Evolutionary conservation across 2,888 invertebrate species (phyloP).

Genomic region (Cheilosia soror): DNA sequence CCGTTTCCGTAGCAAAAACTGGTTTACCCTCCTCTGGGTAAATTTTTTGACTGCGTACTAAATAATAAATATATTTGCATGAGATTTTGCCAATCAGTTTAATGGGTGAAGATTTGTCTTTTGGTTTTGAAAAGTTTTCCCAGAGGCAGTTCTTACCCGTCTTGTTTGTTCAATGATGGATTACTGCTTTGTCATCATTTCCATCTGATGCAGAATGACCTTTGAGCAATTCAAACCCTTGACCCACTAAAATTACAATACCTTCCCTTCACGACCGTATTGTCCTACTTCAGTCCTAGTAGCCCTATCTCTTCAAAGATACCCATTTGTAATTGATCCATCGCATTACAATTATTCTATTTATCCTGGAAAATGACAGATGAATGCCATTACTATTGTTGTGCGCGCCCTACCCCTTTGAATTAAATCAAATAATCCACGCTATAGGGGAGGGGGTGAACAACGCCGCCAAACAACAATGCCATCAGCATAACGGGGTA

Average conservation of each 20-base stretch:
- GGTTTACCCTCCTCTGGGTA: neutral
- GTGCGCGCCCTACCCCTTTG: slow-evolving; percentile 33
- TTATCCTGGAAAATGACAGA: slow-evolving; percentile 68
- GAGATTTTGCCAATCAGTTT: too few species aligned
- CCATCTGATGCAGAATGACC: neutral
- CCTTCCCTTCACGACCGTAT: neutral
- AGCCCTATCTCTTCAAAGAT: slow-evolving; percentile 5
- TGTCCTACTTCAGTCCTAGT: neutral
- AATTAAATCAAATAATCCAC: slow-evolving; percentile 57
- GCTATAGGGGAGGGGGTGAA: neutral
- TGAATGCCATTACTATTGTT: slow-evolving; percentile 61
- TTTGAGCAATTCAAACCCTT: neutral
- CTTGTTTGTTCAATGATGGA: neutral
- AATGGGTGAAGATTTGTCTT: neutral
- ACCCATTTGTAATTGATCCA: slow-evolving; percentile 70
- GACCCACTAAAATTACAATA: slow-evolving; percentile 9
- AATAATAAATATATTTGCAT: too few species aligned
- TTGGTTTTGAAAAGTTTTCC: neutral
- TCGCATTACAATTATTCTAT: slow-evolving; percentile 71
- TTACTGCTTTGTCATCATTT: neutral
- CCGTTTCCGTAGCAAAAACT: too few species aligned
- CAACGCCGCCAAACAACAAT: slow-evolving; percentile 34
- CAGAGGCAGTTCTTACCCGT: neutral
- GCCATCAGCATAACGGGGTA: slow-evolving; percentile 39
- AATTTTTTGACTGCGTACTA: neutral